Percentiles rank a stretch among this genome's conserved stretches.
Evolutionary conservation across 2,113 vertebrate genomes (phyloP).

Genomic region (Budorcas taxicolor): DNA sequence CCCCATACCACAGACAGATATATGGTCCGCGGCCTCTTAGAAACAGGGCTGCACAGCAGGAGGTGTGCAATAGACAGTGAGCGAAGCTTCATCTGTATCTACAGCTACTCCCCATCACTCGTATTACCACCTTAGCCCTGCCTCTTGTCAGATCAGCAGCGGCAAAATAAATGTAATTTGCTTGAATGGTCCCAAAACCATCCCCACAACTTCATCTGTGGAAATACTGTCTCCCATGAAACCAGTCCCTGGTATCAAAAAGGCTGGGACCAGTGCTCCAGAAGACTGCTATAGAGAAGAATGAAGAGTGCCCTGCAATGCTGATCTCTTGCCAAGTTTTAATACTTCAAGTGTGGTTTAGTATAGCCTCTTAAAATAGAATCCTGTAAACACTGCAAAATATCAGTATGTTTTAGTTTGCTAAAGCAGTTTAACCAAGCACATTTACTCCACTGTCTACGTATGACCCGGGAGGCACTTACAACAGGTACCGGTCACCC

Average conservation of each 20-base stretch:
- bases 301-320: neutral
- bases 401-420: neutral
- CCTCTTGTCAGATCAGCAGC: neutral
- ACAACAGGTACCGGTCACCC: neutral
- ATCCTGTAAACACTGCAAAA: neutral
- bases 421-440: neutral
- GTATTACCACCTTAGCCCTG: neutral
- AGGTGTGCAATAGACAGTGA: neutral
- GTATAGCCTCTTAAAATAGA: neutral
- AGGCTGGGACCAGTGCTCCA: neutral
- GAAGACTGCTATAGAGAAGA: neutral
- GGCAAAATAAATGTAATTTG: neutral
- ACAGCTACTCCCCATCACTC: neutral
- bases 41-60: neutral
- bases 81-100: neutral
- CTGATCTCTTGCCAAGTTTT: neutral
- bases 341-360: neutral
- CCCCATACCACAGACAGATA: neutral
- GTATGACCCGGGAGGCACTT: neutral
- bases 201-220: neutral
- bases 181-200: neutral
- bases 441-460: neutral
- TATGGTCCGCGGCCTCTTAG: neutral
- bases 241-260: neutral
- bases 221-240: neutral